Evolutionary conservation across 2,113 vertebrate species (phyloP), one percentile per base, ranked within the genome.

Genomic region (Dasyornis broadbenti): DNA sequence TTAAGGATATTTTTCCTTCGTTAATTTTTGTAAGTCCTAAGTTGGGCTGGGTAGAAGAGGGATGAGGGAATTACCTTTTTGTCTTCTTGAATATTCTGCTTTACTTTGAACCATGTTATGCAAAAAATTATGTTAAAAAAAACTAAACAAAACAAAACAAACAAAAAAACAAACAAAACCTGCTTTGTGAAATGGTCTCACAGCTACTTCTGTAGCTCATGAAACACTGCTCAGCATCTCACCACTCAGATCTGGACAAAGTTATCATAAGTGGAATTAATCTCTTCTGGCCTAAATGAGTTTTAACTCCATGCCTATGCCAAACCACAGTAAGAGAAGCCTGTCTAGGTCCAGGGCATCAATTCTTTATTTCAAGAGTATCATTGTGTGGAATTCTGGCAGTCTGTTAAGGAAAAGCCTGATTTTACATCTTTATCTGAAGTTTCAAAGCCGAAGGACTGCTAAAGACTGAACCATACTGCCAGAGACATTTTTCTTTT

Each of bases 321-420:
- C 80, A 89, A 61, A 30, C 31, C 66, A 72, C 53, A 69, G 40
- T 66, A 45, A 77, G 35, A 66, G 69, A 78, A 92, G 52, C 54
- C 39, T 77, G 12, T 84, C 31, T 57, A 63, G 37, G 60, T 78
- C 37, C 77, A 66, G n/a, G n/a, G 9, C 77, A 84, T 42, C 42
- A 77, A 33, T 81, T 89, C 59, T 76, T 92, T 91, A 61, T 83
- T 92, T 89, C 22, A 42, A 37, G 50, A 61, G 17, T 82, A 60
- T 49, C 37, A 40, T 45, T 3, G 2, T 91, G 23, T 80, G 60
- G 63, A 86, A 65, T 65, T 89, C 89, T 86, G 56, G n/a, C 47
- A 81, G 53, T 47, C 35, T 84, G 64, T 53, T 83, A 91, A 61
- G 35, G 26, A 65, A 69, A 72, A 80, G 17, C 17, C 45, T 73